Base-by-base conservation (phyloP, 2,888 invertebrate genomes). In the Hedya salicella region DNA sequence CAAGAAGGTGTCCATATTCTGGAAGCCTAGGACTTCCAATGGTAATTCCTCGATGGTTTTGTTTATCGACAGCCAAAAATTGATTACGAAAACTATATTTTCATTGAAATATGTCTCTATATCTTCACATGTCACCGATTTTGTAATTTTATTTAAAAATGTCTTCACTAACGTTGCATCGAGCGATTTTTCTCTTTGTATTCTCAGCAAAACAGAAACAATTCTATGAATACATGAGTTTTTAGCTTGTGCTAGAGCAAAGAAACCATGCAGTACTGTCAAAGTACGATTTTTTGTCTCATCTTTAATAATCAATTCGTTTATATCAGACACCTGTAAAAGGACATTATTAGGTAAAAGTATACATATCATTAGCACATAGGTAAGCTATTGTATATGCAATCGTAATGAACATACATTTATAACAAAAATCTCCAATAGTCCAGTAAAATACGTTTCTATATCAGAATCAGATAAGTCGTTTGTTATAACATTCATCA, bases 271-370 rank as follows among this genome's bases (percentile, higher is more conserved):
- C 16, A 95, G 82, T 6, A 94, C 91, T 44, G 94, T 94, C 0
- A 93, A 84, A 0, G 94, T 93, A 75, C 94, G 87, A 69, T 94
- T 94, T 0, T 87, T 83, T 1, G 86, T 85, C 82, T 96, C 95
- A 74, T 95, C 95, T 68, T 88, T 86, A 54, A 89, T 73, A 73
- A 93, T 85, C 40, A 88, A 81, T 62, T 88, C 85, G 42, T 81
- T 83, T 30, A 48, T 49, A 21, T 84, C 78, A 25, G 88, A 77
- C 30, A 90, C 86, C 87, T 92, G 75, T 79, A 87, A 80, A 81
- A 82, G 65, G 84, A 80, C 17, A 19, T 46, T 16, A 48, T n/a
- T 30, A 14, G 19, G 30, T 42, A 21, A 57, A 21, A 48, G 49
- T n/a, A 85, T 73, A 32, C 60, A 21, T 36, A 14, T 11, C n/a